Base-by-base conservation (phyloP, 2,888 invertebrate genomes). In the Thalpophila matura region DNA sequence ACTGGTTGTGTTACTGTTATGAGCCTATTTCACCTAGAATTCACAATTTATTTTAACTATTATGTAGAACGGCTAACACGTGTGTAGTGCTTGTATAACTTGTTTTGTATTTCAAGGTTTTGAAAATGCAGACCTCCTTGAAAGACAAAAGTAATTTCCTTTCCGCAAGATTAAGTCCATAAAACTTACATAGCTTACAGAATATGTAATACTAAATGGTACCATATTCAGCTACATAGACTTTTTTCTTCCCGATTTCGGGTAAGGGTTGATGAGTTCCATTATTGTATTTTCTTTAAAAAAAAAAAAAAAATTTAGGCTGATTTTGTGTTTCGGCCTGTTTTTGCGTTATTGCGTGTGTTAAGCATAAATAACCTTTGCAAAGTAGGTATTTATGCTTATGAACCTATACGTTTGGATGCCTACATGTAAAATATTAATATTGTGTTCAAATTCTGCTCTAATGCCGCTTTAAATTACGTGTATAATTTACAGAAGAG, bases 51-150 rank as follows among this genome's bases (percentile, higher is more conserved):
- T 27, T 56, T 29, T 31, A 14, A 24, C n/a, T 35, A 27, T 60
- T 49, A 65, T 53, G 33, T 58, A 22, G 27, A 27, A 47, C 29
- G 37, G 22, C 55, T 24, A 63, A 69, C 59, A 69, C 74, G 70
- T 69, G 73, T 64, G 57, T 53, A 55, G 12, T 47, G 54, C 55
- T 57, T 24, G 49, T 62, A 20, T 43, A 46, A 56, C 56, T 64
- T 64, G 56, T 75, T 69, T 63, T 53, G 4, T 60, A 56, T 38
- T 58, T 57, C 71, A 64, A 70, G 76, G 73, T 65, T 75, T 56
- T 38, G 16, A 70, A 70, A 75, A 70, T 60, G 73, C 47, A 54
- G 54, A 57, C 37, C 49, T 60, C 64, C 71, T 77, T 77, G 63
- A 73, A 68, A 60, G 55, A 67, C 49, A 57, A 46, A 61, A 43